Base-by-base conservation (phyloP, 64 coral and sea anemone species). In the Exaiptasia diaphana region DNA sequence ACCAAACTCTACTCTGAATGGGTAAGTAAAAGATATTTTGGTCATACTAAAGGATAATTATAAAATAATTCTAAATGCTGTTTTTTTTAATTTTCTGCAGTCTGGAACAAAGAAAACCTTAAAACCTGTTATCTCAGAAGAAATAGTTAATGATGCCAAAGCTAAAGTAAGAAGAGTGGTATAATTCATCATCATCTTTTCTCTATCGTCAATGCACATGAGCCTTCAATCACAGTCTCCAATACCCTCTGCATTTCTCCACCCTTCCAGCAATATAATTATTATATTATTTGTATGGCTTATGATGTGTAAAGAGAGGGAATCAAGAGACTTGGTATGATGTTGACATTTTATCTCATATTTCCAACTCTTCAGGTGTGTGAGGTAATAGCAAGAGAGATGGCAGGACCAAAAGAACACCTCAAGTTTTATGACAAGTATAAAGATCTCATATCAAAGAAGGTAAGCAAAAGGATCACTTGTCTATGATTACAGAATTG, bases 1-100 rank as follows among this genome's bases (percentile, higher is more conserved):
- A 97, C 94, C 32, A 97, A 97, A 32, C 74, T 97, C 4, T 97
- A 97, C 67, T 97, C 94, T 29, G 94, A 97, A 83, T 97, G 89
- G 56, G 94, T 97, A 50, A 97, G 93, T 83, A 18, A 32, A 0
- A 6, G 6, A 28, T 21, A 21, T n/a, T 17, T 31, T 22, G 20
- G 10, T 56, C 25, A 14, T 27, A 4, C 22, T 54, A 4, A 7
- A 20, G 29, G 29, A 1, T 12, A 22, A 25, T 12, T 18, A 0
- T 23, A 24, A 14, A 0, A 12, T 0, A 8, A 30, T 68, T 1
- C 3, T 10, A 7, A 22, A 72, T 17, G 0, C 13, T 40, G 20
- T 43, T n/a, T 13, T 40, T 75, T 15, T 18, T 25, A 20, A 13
- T 54, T 4, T 11, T 53, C 79, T 38, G 17, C 27, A 80, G 64